Evolutionary conservation across 2,888 invertebrate genomes (phyloP).

Genomic region (Gisinianus flammeolus): DNA sequence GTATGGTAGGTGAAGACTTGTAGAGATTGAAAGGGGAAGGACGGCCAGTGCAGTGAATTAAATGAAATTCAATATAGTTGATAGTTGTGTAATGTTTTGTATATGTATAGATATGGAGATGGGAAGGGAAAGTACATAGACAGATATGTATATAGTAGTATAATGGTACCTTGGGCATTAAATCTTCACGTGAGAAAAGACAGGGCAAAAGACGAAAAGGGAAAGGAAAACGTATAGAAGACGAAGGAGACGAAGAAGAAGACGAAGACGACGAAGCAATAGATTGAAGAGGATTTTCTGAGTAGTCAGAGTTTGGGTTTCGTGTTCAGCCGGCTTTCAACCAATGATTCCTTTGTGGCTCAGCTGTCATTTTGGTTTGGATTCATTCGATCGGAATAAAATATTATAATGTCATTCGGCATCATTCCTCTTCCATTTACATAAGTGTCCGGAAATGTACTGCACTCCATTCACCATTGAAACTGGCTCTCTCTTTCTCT

Average conservation of each 20-base stretch:
- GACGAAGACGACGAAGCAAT: too few species aligned
- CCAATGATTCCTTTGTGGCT: conserved; percentile 17
- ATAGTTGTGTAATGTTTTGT: too few species aligned
- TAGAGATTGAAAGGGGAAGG: too few species aligned
- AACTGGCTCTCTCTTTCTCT: conserved; percentile 4
- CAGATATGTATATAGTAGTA: too few species aligned
- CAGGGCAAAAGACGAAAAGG: not conserved
- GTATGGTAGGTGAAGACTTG: too few species aligned
- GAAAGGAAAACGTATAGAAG: not conserved
- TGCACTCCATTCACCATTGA: not conserved
- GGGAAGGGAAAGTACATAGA: too few species aligned
- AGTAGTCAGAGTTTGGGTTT: not conserved
- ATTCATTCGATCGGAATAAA: conserved; percentile 39
- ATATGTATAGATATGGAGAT: too few species aligned
- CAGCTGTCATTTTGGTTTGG: conserved; percentile 32
- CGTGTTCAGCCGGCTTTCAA: conserved; percentile 2
- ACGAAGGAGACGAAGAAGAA: too few species aligned
- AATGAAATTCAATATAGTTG: too few species aligned
- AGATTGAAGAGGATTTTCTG: too few species aligned
- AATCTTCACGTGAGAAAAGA: not conserved
- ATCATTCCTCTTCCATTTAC: conserved; percentile 39
- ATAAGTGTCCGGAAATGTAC: conserved; percentile 36
- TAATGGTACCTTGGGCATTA: not conserved
- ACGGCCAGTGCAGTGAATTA: too few species aligned
- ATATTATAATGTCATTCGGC: conserved; percentile 41